phyloP scores from a whole-genome alignment of 2,113 vertebrate species.

The Pterocles orientalis region DNA sequence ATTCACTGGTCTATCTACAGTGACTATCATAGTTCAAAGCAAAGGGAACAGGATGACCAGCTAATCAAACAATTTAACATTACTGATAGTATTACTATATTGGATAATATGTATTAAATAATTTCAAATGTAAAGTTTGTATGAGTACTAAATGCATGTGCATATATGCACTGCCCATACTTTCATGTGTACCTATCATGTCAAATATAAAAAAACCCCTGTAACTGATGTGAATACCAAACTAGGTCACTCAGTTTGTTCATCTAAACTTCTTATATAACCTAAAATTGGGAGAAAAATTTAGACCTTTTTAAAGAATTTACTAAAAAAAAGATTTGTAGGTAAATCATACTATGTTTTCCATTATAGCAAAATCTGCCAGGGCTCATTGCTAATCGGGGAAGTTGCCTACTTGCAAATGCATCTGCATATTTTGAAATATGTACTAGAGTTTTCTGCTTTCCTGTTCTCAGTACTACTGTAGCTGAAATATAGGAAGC shows the following conservation, averaged over 20 bases:
- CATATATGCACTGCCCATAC: too few species aligned
- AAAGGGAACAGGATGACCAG: neutral
- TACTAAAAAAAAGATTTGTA: neutral
- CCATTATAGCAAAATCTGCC: neutral
- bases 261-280: neutral
- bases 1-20: neutral
- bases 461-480: neutral
- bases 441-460: neutral
- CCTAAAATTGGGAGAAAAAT: neutral
- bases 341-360: neutral
- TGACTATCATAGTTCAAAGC: neutral
- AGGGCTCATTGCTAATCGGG: neutral
- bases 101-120: neutral
- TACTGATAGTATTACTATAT: neutral
- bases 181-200: accelerated
- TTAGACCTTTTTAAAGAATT: neutral
- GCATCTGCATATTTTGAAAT: neutral
- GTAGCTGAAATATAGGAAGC: neutral
- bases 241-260: neutral
- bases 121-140: neutral
- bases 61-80: neutral
- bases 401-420: neutral
- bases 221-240: neutral
- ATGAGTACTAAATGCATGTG: neutral
- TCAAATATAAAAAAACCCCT: neutral